These are phyloP conservation scores for Mesocricetus auratus DNA, from an alignment of 2,113 vertebrate species.

Conservation along the genomic window DNA sequence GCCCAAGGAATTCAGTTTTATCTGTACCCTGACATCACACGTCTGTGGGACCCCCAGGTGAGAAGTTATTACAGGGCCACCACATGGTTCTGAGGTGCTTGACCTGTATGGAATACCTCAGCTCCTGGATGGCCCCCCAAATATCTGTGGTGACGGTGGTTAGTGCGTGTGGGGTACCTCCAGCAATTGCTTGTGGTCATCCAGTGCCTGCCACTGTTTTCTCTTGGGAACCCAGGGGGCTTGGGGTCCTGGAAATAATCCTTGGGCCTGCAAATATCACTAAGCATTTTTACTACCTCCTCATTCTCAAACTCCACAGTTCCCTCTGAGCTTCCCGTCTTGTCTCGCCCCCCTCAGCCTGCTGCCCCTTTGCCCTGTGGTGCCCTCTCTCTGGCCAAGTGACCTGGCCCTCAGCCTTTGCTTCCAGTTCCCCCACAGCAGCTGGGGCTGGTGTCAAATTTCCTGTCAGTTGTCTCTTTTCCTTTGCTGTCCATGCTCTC, in stretches of 20 bases:
- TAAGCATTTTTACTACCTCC: neutral
- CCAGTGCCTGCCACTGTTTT: neutral
- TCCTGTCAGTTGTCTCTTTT: slow-evolving; percentile 1
- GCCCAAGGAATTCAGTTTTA: slow-evolving; percentile 94
- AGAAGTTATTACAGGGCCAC: slow-evolving; percentile 39
- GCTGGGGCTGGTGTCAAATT: slow-evolving; percentile 19
- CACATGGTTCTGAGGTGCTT: neutral
- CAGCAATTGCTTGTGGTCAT: neutral
- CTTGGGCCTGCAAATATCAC: neutral
- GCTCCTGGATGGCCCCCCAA: neutral
- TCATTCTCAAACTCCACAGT: too few species aligned
- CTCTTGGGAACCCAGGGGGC: neutral
- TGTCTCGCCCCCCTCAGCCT: neutral
- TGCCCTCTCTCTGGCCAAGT: neutral
- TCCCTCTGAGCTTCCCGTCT: neutral
- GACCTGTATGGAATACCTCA: neutral
- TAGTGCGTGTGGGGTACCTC: too few species aligned
- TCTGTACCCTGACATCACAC: slow-evolving; percentile 94
- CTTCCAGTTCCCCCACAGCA: neutral
- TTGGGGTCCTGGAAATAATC: neutral
- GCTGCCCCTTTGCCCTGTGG: neutral
- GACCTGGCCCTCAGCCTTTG: neutral
- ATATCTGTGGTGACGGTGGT: fast-evolving
- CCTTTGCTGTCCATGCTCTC: neutral
- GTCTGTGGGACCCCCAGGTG: slow-evolving; percentile 95